Percentiles rank a stretch among this genome's conserved stretches.
Conservation (phyloP, 1,140 invertebrate genomes). For the Thaumatotibia leucotreta region DNA sequence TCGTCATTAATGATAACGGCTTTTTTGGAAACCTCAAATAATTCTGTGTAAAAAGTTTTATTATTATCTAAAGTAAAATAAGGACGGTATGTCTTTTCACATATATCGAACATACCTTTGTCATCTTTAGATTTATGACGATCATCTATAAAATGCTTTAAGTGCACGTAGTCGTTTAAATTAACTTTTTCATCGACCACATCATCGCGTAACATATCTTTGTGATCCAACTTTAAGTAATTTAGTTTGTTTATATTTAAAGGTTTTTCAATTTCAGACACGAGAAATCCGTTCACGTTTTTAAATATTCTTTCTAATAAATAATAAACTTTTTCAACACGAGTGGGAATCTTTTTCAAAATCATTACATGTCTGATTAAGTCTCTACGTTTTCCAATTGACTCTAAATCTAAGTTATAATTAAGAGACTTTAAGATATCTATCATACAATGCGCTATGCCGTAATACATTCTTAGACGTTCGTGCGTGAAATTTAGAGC, state of each 20-base stretch:
- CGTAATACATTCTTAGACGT: constrained; percentile 27
- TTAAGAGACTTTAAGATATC: constrained; percentile 31
- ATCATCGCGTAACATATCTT: constrained; percentile 24
- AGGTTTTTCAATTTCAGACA: constrained; percentile 29
- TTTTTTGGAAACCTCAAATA: constrained; percentile 22
- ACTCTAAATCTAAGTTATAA: constrained; percentile 29
- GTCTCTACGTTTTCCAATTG: constrained; percentile 29
- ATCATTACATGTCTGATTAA: constrained; percentile 29
- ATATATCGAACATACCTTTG: constrained; percentile 19
- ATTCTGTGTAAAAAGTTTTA: constrained; percentile 29
- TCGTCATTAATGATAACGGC: constrained; percentile 27
- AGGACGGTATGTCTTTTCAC: constrained; percentile 30
- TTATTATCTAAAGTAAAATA: constrained; percentile 24
- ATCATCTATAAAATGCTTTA: constrained; percentile 18
- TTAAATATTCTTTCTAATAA: constrained; percentile 32
- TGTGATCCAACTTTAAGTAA: constrained; percentile 33
- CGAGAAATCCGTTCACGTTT: constrained; percentile 27
- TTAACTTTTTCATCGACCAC: constrained; percentile 23
- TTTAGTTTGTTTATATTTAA: constrained; percentile 29
- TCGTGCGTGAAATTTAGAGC: constrained; percentile 24
- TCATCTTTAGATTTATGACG: not conserved
- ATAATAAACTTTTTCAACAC: constrained; percentile 28
- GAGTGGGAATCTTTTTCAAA: constrained; percentile 29
- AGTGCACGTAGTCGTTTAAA: constrained; percentile 24
- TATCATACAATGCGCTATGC: constrained; percentile 28